Percentiles rank a stretch among this genome's conserved stretches.
phyloP scores from a whole-genome alignment of 1,140 invertebrate genomes.

The Sinonovacula constricta region DNA sequence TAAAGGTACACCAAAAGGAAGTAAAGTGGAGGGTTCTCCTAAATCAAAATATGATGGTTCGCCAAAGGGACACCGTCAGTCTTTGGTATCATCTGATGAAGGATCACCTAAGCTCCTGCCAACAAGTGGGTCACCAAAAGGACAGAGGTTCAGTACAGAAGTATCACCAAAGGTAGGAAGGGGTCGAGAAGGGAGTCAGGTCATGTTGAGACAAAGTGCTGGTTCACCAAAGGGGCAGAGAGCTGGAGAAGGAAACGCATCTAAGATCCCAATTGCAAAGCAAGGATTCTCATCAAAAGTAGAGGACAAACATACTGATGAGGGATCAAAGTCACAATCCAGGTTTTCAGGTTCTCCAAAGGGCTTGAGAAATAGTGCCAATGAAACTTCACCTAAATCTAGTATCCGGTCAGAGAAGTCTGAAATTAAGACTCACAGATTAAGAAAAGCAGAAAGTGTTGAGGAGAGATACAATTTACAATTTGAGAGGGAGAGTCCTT shows the following conservation, averaged over 20 bases:
- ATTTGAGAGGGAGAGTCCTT: not conserved
- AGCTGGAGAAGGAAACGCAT: constrained; percentile 9
- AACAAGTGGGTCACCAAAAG: constrained; percentile 35
- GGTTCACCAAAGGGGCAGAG: constrained; percentile 43
- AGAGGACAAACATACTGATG: constrained; percentile 16
- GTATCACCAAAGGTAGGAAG: constrained; percentile 53
- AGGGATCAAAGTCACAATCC: not conserved
- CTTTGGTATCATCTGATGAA: constrained; percentile 16
- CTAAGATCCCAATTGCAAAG: constrained; percentile 40
- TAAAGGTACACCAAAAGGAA: constrained; percentile 20
- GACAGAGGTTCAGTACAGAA: constrained; percentile 44
- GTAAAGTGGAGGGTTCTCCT: constrained; percentile 39
- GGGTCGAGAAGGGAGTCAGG: constrained; percentile 18
- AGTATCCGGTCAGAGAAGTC: not conserved
- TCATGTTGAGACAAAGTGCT: constrained; percentile 8
- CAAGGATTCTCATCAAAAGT: constrained; percentile 36
- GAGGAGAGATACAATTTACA: not conserved
- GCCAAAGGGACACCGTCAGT: constrained; percentile 39
- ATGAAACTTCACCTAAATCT: not conserved
- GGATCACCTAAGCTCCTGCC: constrained; percentile 39
- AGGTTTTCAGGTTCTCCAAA: not conserved
- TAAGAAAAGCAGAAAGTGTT: not conserved
- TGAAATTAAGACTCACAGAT: not conserved
- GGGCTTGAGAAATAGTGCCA: not conserved
- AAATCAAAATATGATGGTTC: constrained; percentile 50